Percentiles rank a stretch among this genome's conserved stretches.
phyloP scores from a whole-genome alignment of 2,888 invertebrate species.

The Sarcophaga subvicina region DNA sequence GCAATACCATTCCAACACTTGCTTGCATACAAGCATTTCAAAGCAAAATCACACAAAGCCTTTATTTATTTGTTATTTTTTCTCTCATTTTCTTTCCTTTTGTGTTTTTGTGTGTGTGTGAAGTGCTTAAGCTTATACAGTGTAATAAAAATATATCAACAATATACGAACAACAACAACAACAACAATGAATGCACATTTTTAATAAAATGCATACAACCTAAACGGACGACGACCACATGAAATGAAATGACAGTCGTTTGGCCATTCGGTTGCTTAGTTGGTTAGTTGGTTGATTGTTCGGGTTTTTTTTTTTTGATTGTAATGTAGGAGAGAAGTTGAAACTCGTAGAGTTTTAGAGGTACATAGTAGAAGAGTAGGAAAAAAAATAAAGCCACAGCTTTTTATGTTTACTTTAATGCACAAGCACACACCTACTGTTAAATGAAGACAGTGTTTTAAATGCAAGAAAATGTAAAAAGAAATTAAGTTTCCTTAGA shows the following conservation, averaged over 20 bases:
- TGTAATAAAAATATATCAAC: conserved; percentile 9
- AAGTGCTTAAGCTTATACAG: conserved; percentile 33
- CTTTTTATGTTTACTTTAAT: conserved; percentile 15
- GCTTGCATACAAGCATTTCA: conserved; percentile 26
- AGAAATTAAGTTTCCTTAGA: not conserved
- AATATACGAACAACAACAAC: conserved; percentile 43
- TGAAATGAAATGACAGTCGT: conserved; percentile 6
- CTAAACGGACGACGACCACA: conserved; percentile 48
- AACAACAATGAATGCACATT: conserved; percentile 60
- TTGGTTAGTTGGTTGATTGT: too few relatives aligned
- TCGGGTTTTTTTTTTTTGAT: too few relatives aligned
- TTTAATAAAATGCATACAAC: conserved; percentile 60
- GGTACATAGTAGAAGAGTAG: not conserved
- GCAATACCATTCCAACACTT: conserved; percentile 35
- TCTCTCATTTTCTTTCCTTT: not conserved
- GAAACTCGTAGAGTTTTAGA: not conserved
- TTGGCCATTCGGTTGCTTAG: too few relatives aligned
- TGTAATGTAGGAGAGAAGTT: not conserved
- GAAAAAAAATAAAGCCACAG: not conserved
- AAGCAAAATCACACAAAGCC: conserved; percentile 61
- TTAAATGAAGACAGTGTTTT: not conserved
- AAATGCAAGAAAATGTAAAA: not conserved
- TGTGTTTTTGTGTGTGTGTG: not conserved
- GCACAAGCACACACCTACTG: conserved; percentile 5
- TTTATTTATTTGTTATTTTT: not conserved